phyloP scores from a whole-genome alignment of 2,113 vertebrate species.

The Protobothrops flavoviridis region DNA sequence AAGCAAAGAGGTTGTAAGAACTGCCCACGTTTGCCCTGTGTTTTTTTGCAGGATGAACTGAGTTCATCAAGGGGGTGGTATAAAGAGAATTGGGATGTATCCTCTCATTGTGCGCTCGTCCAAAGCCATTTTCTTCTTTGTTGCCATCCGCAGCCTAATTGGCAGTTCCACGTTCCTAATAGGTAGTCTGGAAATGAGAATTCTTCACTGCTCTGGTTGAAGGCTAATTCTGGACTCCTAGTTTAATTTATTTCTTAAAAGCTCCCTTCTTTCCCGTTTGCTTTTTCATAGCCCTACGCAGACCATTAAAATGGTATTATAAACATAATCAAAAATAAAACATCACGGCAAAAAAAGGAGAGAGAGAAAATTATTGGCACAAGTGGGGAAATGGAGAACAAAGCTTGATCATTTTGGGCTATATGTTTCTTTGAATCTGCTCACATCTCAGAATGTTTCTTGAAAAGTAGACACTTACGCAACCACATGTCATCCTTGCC shows the following conservation, averaged over 20 bases:
- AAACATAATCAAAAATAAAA: slow-evolving; percentile 24
- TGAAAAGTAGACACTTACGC: not conserved
- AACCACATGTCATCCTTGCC: too few relatives aligned
- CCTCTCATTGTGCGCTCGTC: slow-evolving; percentile 17
- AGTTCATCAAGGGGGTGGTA: slow-evolving; percentile 18
- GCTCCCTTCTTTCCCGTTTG: slow-evolving; percentile 15
- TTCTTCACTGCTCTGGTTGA: not conserved
- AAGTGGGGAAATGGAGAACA: not conserved
- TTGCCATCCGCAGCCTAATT: slow-evolving; percentile 24
- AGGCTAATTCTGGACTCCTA: slow-evolving; percentile 25
- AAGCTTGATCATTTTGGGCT: not conserved
- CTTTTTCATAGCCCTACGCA: not conserved
- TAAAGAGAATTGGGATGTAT: slow-evolving; percentile 4
- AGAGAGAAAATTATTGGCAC: not conserved
- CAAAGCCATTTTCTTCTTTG: slow-evolving; percentile 34
- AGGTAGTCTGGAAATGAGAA: slow-evolving; percentile 16
- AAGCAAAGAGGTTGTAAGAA: slow-evolving; percentile 31
- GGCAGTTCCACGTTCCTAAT: slow-evolving; percentile 20
- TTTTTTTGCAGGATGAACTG: not conserved
- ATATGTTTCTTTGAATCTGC: not conserved
- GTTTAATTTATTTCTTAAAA: slow-evolving; percentile 40
- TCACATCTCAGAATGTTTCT: not conserved
- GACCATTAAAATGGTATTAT: slow-evolving; percentile 35
- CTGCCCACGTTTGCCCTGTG: slow-evolving; percentile 10
- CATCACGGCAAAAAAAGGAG: slow-evolving; percentile 12